Percentiles rank a stretch among this genome's conserved stretches.
These are phyloP conservation scores for Cladopsammia gracilis DNA, from an alignment of 64 coral and sea anemone genomes.

Conservation along the genomic window DNA sequence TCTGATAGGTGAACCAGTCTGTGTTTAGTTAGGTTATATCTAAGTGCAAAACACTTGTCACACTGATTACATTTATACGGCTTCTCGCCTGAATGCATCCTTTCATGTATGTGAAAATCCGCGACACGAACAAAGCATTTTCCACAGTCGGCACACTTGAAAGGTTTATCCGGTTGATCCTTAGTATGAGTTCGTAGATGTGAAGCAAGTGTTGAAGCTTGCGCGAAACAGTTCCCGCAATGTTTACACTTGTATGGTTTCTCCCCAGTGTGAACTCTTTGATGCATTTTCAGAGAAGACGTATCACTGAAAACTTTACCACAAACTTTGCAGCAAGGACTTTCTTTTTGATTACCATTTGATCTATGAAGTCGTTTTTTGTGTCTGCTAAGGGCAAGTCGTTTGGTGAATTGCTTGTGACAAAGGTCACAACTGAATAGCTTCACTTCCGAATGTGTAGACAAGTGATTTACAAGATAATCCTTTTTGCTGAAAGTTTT, in stretches of 20 bases:
- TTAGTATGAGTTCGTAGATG: conserved; percentile 31
- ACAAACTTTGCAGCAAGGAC: not conserved
- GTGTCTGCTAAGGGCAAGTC: not conserved
- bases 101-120: conserved; percentile 47
- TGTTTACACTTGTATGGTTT: conserved; percentile 26
- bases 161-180: not conserved
- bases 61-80: conserved; percentile 60
- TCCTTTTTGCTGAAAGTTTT: not conserved
- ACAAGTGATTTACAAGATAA: not conserved
- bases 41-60: conserved; percentile 44
- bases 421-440: conserved; percentile 28
- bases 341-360: not conserved
- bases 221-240: conserved; percentile 32
- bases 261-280: conserved; percentile 8
- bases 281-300: not conserved
- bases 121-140: conserved; percentile 30
- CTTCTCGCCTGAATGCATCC: conserved; percentile 48
- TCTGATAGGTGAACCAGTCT: conserved; percentile 8
- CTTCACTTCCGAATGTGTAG: not conserved
- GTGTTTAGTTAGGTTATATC: conserved; percentile 5
- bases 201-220: not conserved
- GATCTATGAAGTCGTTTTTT: not conserved
- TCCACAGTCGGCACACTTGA: conserved; percentile 52
- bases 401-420: conserved; percentile 19
- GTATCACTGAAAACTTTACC: not conserved